Evolutionary conservation across 2,888 invertebrate species (phyloP), one percentile per base, ranked within the genome.

Genomic region (Sabellastarte sp.): DNA sequence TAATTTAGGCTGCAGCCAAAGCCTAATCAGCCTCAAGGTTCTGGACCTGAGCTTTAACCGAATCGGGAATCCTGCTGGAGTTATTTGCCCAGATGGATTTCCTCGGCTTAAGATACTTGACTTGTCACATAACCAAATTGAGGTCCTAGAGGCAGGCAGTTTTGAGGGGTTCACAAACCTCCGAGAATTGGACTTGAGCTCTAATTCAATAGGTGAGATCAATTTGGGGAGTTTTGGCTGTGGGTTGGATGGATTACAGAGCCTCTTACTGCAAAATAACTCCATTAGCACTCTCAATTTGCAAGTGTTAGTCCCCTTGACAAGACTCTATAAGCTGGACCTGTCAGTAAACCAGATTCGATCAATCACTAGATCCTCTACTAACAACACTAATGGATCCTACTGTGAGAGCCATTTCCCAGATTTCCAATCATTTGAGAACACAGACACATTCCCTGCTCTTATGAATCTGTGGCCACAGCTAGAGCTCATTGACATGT

Each of bases 331-430:
- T 33, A 59, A 62, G 3, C 71, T 84, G 41, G 78, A 82, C 70
- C 64, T 82, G 32, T 76, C 80, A 58, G 63, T 67, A 63, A 83
- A 81, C 64, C 53, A 77, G 4, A 59, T 70, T 28, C 30, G 41
- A 26, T 30, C 53, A 41, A 41, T 41, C 10, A 41, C 41, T 41
- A 20, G 20, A 15, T 15, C 10, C 10, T n/a, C n/a, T n/a, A n/a
- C n/a, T n/a, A 41, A 15, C 10, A 3, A 20, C 33, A n/a, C 58
- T 5, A 24, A 58, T 58, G 24, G 33, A 10, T 58, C 32, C 3
- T 2, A 3, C 26, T 32, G 4, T 10, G 58, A 58, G n/a, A 3
- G 32, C 24, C 5, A 3, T 28, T 41, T 15, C 41, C 41, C 41
- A 41, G 41, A 15, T 20, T 10, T 41, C 51, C 32, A 57, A 10